These are phyloP conservation scores for Manis crassicaudata DNA, from an alignment of 2,797 vertebrate genomes.

Conservation along the genomic window DNA sequence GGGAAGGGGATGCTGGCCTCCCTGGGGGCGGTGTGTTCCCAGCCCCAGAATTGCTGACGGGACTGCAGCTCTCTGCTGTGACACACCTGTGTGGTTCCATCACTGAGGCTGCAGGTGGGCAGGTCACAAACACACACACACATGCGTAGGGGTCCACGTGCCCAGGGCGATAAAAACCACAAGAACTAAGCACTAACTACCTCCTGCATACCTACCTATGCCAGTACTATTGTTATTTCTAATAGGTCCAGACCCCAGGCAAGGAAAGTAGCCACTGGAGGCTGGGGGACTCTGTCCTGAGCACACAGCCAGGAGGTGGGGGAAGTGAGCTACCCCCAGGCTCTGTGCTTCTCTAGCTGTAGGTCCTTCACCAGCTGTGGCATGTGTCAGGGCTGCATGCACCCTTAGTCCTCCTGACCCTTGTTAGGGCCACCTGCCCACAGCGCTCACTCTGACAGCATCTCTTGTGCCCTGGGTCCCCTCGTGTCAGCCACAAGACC, in stretches of 20 bases:
- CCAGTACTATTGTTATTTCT: background rate
- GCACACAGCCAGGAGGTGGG: background rate
- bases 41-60: background rate
- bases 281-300: background rate
- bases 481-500: background rate
- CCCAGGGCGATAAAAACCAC: background rate
- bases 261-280: background rate
- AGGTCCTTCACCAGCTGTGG: background rate
- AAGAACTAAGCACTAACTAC: background rate
- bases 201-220: background rate
- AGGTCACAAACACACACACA: background rate
- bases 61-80: background rate
- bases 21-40: background rate
- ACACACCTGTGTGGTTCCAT: background rate
- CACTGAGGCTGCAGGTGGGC: background rate
- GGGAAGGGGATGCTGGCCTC: background rate
- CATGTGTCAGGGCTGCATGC: background rate
- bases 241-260: background rate
- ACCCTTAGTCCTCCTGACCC: background rate
- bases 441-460: background rate
- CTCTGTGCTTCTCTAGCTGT: background rate
- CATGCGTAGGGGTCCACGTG: background rate
- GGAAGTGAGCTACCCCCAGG: background rate
- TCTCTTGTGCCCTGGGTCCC: background rate
- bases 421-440: background rate